phyloP scores from a whole-genome alignment of 2,797 vertebrate genomes.

The Spinus olivaceus region DNA sequence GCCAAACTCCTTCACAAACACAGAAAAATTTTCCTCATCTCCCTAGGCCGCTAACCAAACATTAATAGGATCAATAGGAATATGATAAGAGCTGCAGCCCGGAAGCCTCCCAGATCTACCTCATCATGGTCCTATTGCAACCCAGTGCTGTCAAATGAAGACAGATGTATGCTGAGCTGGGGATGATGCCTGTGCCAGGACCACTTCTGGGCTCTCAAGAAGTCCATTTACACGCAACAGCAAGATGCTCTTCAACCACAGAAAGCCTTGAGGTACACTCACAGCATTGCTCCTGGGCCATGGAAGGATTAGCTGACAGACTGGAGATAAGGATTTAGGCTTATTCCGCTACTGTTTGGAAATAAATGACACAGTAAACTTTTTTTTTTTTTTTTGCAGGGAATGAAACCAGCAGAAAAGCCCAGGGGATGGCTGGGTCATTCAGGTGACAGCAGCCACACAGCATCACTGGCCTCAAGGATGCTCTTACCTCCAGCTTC shows the following conservation, averaged over 20 bases:
- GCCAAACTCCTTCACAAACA: background rate
- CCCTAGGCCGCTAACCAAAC: background rate
- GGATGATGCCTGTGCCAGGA: background rate
- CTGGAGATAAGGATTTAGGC: conserved; percentile 11
- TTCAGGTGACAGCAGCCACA: background rate
- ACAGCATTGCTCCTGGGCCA: background rate
- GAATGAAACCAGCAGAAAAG: background rate
- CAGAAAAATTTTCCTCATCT: background rate
- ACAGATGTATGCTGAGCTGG: background rate
- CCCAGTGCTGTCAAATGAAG: background rate
- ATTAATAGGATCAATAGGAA: background rate
- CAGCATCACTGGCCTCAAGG: background rate
- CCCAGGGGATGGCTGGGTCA: background rate
- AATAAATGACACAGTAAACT: conserved; percentile 30
- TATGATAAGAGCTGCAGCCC: background rate
- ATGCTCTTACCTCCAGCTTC: background rate
- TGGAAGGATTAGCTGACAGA: background rate
- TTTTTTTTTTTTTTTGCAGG: background rate
- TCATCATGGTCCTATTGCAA: background rate
- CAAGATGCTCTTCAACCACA: background rate
- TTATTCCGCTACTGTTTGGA: conserved; percentile 6
- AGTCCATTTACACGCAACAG: background rate
- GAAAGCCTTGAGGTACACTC: background rate
- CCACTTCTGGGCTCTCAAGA: background rate
- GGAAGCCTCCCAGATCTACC: background rate